Evolutionary conservation across 23 tunicate species (phyloP).

Genomic region (Botrylloides violaceus): DNA sequence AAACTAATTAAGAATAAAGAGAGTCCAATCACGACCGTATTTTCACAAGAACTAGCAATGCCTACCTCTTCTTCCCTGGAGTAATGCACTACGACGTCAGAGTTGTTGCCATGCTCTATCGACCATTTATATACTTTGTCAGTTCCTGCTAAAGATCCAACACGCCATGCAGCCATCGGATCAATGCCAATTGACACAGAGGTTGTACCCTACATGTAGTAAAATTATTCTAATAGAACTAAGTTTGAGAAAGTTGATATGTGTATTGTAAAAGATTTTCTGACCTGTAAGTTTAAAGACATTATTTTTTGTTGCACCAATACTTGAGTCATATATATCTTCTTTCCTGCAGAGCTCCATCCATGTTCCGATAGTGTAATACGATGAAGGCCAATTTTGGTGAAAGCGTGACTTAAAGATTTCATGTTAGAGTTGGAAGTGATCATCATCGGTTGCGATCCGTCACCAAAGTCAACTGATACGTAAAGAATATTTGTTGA

Average conservation of each 20-base stretch:
- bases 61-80: slow-evolving; percentile 20
- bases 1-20: background rate
- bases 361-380: background rate
- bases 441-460: slow-evolving; percentile 17
- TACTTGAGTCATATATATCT: background rate
- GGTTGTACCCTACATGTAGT: background rate
- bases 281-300: no score
- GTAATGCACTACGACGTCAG: background rate
- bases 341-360: background rate
- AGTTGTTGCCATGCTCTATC: background rate
- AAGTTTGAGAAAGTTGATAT: no score
- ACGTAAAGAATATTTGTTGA: background rate
- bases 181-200: background rate
- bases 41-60: background rate
- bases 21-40: background rate
- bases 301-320: slow-evolving; percentile 9
- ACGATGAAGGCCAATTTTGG: slow-evolving; percentile 1
- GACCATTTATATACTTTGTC: slow-evolving; percentile 16
- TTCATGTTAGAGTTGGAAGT: slow-evolving; percentile 8
- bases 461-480: slow-evolving; percentile 26
- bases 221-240: background rate
- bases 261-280: no score
- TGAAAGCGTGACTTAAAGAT: slow-evolving; percentile 12
- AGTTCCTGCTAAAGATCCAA: background rate
- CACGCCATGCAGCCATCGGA: slow-evolving; percentile 7